Percentiles rank a stretch among this genome's conserved stretches.
Evolutionary conservation across 2,888 invertebrate genomes (phyloP).

Genomic region (Synanthedon vespiformis): DNA sequence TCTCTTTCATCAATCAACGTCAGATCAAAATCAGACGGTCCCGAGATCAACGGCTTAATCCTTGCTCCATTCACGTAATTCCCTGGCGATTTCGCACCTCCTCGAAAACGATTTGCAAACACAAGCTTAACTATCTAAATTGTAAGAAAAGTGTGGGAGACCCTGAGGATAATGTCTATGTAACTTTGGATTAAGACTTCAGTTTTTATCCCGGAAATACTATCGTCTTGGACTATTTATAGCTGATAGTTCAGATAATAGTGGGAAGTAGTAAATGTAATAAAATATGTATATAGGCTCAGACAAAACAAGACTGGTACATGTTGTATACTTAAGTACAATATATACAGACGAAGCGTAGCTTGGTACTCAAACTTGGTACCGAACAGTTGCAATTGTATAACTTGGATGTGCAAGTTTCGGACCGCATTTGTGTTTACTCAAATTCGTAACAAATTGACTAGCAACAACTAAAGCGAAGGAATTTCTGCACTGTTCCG

Average conservation of each 20-base stretch:
- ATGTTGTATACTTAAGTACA: no score
- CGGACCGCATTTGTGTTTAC: conserved; percentile 12
- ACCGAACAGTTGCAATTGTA: conserved; percentile 16
- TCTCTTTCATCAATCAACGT: conserved; percentile 16
- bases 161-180: no score
- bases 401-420: conserved; percentile 8
- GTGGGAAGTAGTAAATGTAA: no score
- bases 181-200: no score
- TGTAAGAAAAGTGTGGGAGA: no score
- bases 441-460: conserved; percentile 18
- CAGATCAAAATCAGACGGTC: conserved; percentile 14
- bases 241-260: no score
- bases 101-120: neutral
- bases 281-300: no score
- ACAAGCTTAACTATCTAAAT: no score
- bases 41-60: conserved; percentile 13
- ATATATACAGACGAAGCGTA: no score
- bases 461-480: conserved; percentile 4
- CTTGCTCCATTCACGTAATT: conserved; percentile 10
- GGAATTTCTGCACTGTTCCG: neutral
- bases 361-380: conserved; percentile 2
- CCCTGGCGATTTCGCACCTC: conserved; percentile 5
- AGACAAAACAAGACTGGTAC: no score
- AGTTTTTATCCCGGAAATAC: no score
- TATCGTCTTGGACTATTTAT: no score